A percentile compares a stretch with the other conserved stretches of the same genome.
These are phyloP conservation scores for Coelopa frigida DNA, from an alignment of 1,140 invertebrate genomes.

Conservation along the genomic window DNA sequence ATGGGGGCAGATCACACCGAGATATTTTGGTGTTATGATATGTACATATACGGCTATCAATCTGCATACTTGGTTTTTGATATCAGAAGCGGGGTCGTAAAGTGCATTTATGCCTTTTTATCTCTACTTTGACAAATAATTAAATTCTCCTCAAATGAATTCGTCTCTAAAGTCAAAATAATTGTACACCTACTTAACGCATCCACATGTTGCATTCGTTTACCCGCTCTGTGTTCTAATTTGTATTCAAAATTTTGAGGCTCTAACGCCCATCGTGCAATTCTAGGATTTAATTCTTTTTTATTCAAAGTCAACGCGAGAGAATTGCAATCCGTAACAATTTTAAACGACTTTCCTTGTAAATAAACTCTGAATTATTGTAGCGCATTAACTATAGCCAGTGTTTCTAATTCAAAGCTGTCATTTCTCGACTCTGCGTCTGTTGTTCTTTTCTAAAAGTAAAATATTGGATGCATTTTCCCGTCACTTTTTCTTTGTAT, in stretches of 20 bases:
- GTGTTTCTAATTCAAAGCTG: conserved; percentile 35
- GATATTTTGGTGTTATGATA: no score
- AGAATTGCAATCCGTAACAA: conserved; percentile 42
- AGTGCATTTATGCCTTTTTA: no score
- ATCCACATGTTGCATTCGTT: conserved; percentile 34
- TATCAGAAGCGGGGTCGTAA: no score
- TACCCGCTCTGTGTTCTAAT: conserved; percentile 20
- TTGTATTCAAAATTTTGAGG: conserved; percentile 38
- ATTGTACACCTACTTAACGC: conserved; percentile 18
- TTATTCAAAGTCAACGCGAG: conserved; percentile 37
- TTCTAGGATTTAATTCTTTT: conserved; percentile 35
- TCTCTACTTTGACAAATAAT: no score
- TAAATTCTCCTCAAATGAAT: conserved; percentile 17
- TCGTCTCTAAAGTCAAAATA: neutral
- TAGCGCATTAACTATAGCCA: conserved; percentile 27
- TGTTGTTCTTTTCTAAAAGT: conserved; percentile 33
- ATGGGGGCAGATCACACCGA: no score
- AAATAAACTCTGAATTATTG: conserved; percentile 44
- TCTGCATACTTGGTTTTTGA: no score
- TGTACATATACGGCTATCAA: no score
- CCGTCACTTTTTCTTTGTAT: conserved; percentile 18
- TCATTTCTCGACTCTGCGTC: conserved; percentile 29
- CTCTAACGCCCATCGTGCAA: conserved; percentile 34
- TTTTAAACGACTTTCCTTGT: conserved; percentile 44
- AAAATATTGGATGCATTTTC: conserved; percentile 31